Evolutionary conservation across 2,888 invertebrate species (phyloP).

Genomic region (Yponomeuta evonymella): DNA sequence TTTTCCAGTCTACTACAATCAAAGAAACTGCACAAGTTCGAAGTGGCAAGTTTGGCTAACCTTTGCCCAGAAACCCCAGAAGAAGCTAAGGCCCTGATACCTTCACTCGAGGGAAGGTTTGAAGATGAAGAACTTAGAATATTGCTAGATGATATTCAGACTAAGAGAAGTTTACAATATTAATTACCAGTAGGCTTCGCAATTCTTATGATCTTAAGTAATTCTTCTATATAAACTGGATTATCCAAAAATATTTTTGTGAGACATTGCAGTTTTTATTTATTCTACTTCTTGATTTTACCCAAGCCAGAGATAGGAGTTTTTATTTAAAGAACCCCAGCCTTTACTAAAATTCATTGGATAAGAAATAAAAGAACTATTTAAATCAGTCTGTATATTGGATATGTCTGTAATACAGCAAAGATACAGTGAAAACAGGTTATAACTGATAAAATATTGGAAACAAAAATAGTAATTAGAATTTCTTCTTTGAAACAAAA

Average conservation of each 20-base stretch:
- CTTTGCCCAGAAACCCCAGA: slow-evolving; percentile 99
- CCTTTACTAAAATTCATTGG: not conserved
- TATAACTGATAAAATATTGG: slow-evolving; percentile 71
- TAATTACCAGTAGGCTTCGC: slow-evolving; percentile 48
- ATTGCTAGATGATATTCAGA: slow-evolving; percentile 97
- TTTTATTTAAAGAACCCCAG: slow-evolving; percentile 7
- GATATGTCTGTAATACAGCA: slow-evolving; percentile 78
- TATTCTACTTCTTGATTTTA: too few species aligned
- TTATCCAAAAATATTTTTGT: too few species aligned
- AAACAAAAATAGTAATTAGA: slow-evolving; percentile 76
- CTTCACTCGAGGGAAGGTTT: slow-evolving; percentile 96
- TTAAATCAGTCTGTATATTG: slow-evolving; percentile 78
- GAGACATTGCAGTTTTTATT: too few species aligned
- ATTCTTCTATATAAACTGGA: too few species aligned
- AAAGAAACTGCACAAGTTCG: slow-evolving; percentile 98
- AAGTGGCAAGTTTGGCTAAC: slow-evolving; percentile 97
- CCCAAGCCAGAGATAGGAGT: not conserved
- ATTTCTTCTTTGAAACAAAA: slow-evolving; percentile 74
- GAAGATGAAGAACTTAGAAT: slow-evolving; percentile 98
- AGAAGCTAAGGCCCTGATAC: slow-evolving; percentile 98
- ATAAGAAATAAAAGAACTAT: slow-evolving; percentile 2
- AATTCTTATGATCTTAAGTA: not conserved
- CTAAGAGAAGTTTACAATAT: slow-evolving; percentile 98
- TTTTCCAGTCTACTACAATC: slow-evolving; percentile 88
- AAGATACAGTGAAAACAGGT: slow-evolving; percentile 75